phyloP scores from a whole-genome alignment of 2,113 vertebrate genomes.

The Prunella himalayana region DNA sequence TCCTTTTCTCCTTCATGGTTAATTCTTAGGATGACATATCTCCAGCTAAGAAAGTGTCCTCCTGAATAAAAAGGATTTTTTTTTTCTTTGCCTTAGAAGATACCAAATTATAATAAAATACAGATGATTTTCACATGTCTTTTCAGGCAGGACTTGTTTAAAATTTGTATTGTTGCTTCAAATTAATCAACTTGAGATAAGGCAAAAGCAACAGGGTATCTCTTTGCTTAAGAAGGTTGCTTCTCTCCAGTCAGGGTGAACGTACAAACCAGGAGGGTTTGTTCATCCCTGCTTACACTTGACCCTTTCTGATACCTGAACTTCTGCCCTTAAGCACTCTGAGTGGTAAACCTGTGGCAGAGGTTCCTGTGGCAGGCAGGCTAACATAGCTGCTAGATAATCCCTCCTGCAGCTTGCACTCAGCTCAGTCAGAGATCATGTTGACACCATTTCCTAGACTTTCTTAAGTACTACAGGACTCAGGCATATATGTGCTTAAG shows the following conservation, averaged over 20 bases:
- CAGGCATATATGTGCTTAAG: background rate
- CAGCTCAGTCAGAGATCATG: background rate
- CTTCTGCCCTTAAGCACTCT: background rate
- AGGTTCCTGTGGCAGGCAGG: fast-evolving
- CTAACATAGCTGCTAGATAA: background rate
- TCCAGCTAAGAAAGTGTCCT: background rate
- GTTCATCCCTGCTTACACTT: background rate
- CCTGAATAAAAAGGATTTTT: background rate
- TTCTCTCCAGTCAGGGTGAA: background rate
- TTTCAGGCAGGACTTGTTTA: background rate
- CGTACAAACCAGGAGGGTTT: background rate
- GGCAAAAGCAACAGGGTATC: background rate
- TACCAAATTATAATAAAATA: background rate
- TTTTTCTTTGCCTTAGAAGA: background rate
- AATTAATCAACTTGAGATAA: background rate
- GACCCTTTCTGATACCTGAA: background rate
- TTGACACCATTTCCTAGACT: background rate
- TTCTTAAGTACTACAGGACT: background rate
- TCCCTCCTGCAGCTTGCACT: background rate
- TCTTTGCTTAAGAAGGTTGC: background rate
- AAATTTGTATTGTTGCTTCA: background rate
- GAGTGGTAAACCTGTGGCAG: background rate
- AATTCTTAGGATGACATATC: background rate
- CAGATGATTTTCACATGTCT: background rate
- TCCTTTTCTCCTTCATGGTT: background rate